Percentiles rank a stretch among this genome's conserved stretches.
phyloP scores from a whole-genome alignment of 2,888 invertebrate species.

The Malacosoma neustria region DNA sequence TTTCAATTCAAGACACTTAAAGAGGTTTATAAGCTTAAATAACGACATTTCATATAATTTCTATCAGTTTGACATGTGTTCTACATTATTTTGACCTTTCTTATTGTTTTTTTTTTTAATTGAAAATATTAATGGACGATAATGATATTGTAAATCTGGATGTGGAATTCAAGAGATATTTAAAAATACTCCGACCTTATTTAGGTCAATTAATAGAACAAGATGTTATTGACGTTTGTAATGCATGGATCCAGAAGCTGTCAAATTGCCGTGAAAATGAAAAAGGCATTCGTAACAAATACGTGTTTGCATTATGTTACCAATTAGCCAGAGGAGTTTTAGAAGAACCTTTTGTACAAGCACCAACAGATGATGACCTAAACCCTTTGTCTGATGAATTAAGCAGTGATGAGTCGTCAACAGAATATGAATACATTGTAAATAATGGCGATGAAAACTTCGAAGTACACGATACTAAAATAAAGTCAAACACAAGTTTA shows the following conservation, averaged over 20 bases:
- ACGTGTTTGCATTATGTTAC: slow-evolving; percentile 49
- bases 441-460: slow-evolving; percentile 27
- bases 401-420: slow-evolving; percentile 33
- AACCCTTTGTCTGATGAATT: slow-evolving; percentile 28
- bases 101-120: background rate
- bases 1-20: too few relatives aligned
- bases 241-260: slow-evolving; percentile 54
- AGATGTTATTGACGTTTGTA: slow-evolving; percentile 41
- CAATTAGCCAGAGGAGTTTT: slow-evolving; percentile 49
- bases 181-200: slow-evolving; percentile 51
- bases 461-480: background rate
- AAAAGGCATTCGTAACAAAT: slow-evolving; percentile 47
- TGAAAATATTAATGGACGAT: slow-evolving; percentile 34
- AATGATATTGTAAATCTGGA: slow-evolving; percentile 34
- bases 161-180: slow-evolving; percentile 48
- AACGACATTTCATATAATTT: too few relatives aligned
- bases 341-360: slow-evolving; percentile 40
- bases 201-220: slow-evolving; percentile 38
- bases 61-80: too few relatives aligned
- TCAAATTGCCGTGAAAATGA: slow-evolving; percentile 37
- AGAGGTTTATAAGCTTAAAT: too few relatives aligned
- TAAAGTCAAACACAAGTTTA: background rate
- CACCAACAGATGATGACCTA: slow-evolving; percentile 32
- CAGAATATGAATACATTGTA: slow-evolving; percentile 39
- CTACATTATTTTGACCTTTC: too few relatives aligned